These are phyloP conservation scores for Setipinna tenuifilis DNA, from an alignment of 2,797 vertebrate species.

Conservation along the genomic window DNA sequence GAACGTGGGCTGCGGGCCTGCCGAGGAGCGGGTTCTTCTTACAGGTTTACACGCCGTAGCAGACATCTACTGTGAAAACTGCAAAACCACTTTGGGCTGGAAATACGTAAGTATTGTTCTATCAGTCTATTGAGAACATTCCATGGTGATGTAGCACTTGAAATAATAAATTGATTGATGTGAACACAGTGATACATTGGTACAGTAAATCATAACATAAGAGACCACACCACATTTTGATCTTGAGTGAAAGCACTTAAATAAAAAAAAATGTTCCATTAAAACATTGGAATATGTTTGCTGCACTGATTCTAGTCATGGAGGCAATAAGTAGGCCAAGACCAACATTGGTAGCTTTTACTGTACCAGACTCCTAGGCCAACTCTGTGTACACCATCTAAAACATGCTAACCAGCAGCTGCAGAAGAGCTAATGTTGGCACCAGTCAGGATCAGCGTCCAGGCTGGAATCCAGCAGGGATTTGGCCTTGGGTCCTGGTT, in stretches of 20 bases:
- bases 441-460: background rate
- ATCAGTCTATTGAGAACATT: no score
- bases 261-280: background rate
- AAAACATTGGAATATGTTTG: background rate
- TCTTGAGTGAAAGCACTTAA: no score
- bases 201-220: no score
- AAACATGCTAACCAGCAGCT: background rate
- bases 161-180: no score
- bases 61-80: conserved; percentile 99
- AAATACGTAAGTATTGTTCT: conserved; percentile 89
- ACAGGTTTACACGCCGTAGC: conserved; percentile 96
- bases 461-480: background rate
- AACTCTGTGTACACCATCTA: background rate
- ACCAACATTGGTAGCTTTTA: background rate
- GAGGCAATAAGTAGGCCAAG: background rate
- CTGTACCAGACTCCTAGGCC: background rate
- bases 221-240: no score
- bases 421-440: background rate
- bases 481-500: background rate
- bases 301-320: background rate
- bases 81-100: conserved; percentile 98
- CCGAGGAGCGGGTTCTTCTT: conserved; percentile 94
- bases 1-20: conserved; percentile 96
- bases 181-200: no score
- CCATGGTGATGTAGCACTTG: no score